These are phyloP conservation scores for Pogonophryne albipinna DNA, from an alignment of 2,797 vertebrate species.

Conservation along the genomic window DNA sequence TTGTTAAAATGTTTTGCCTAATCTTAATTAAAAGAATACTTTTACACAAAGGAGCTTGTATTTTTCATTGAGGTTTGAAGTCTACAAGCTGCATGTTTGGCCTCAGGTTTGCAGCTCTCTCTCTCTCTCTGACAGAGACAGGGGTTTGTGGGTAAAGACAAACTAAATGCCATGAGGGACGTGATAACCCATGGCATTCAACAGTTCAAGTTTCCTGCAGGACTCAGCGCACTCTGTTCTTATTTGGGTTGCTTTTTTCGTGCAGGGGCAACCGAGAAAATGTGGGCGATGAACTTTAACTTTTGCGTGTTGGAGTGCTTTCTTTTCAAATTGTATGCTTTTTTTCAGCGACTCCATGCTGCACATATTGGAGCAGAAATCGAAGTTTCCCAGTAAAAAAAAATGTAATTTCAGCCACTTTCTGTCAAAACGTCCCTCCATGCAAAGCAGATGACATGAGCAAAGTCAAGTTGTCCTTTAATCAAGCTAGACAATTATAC, in stretches of 20 bases:
- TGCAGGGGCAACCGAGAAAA: background rate
- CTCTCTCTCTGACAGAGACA: background rate
- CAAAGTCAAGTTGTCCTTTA: no score
- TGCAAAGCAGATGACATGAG: no score
- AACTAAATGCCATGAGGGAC: background rate
- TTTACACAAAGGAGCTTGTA: background rate
- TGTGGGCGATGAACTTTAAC: conserved; percentile 3
- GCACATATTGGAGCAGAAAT: background rate
- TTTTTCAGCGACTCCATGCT: background rate
- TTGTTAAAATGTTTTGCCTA: background rate
- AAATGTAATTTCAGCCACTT: background rate
- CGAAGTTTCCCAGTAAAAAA: background rate
- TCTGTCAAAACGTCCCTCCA: no score
- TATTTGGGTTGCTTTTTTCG: background rate
- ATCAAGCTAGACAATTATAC: no score
- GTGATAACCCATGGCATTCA: background rate
- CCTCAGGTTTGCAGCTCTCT: conserved; percentile 3
- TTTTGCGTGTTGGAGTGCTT: background rate
- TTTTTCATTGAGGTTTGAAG: background rate
- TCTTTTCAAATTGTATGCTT: background rate
- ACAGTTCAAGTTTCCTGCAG: conserved; percentile 1
- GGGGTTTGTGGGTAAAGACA: background rate
- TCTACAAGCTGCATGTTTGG: background rate
- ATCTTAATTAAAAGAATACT: background rate
- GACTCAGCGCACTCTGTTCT: background rate